Percentiles rank a stretch among this genome's conserved stretches.
phyloP scores from a whole-genome alignment of 2,113 vertebrate genomes.

The Cairina moschata region DNA sequence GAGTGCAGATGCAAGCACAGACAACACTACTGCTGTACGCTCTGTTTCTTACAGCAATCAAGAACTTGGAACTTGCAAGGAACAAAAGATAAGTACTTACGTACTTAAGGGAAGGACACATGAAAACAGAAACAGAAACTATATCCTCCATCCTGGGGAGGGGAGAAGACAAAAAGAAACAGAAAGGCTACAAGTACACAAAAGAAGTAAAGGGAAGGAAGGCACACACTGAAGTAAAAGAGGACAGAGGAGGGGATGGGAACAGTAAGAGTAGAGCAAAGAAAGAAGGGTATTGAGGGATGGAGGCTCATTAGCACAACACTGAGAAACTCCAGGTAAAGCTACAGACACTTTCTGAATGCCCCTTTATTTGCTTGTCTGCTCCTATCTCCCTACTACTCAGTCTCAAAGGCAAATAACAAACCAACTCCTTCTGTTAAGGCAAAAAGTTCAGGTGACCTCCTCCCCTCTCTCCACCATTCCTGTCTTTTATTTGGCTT shows the following conservation, averaged over 20 bases:
- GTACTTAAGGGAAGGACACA: background rate
- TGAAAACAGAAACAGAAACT: background rate
- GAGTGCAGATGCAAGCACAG: background rate
- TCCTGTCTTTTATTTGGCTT: background rate
- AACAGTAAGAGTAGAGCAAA: background rate
- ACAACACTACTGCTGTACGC: background rate
- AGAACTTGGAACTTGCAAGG: background rate
- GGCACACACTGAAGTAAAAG: background rate
- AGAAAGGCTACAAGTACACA: background rate
- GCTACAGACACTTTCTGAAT: background rate
- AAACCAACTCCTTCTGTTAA: background rate
- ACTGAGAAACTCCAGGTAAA: background rate
- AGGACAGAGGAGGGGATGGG: background rate
- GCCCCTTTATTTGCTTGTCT: background rate
- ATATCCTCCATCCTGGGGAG: background rate
- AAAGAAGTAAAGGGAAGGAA: background rate
- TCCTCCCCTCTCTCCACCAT: background rate
- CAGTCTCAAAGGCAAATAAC: background rate
- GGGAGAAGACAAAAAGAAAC: background rate
- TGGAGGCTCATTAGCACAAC: background rate
- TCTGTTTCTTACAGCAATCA: background rate
- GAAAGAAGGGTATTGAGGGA: background rate
- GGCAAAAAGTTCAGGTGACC: background rate
- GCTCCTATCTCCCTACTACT: background rate
- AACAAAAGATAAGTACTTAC: background rate